Evolutionary conservation across 1,140 invertebrate species (phyloP).

Genomic region (Trigoniulus corallinus): DNA sequence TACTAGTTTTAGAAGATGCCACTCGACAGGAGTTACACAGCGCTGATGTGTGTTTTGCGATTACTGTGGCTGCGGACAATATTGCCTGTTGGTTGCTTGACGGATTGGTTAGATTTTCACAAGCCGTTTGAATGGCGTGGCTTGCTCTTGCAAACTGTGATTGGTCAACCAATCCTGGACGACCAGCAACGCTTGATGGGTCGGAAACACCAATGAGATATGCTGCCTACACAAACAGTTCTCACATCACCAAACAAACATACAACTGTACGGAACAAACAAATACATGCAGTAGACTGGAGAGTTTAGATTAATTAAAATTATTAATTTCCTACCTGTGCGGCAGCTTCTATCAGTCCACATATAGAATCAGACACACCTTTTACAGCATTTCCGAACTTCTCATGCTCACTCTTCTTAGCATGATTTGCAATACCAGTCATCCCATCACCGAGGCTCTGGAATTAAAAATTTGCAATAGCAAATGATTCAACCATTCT

Average conservation of each 20-base stretch:
- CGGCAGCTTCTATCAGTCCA: slow-evolving; percentile 80
- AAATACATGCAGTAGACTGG: not conserved
- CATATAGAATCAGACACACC: slow-evolving; percentile 74
- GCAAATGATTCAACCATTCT: not conserved
- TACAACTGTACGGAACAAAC: no score
- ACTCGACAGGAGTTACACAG: slow-evolving; percentile 86
- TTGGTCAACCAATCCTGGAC: slow-evolving; percentile 80
- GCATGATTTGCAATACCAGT: slow-evolving; percentile 86
- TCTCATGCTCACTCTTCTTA: slow-evolving; percentile 67
- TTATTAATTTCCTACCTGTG: slow-evolving; percentile 28
- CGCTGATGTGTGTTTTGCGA: slow-evolving; percentile 91
- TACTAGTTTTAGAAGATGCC: slow-evolving; percentile 78
- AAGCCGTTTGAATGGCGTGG: slow-evolving; percentile 74
- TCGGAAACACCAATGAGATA: slow-evolving; percentile 89
- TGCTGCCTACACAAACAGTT: slow-evolving; percentile 77
- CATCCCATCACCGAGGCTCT: slow-evolving; percentile 59
- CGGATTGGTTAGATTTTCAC: slow-evolving; percentile 56
- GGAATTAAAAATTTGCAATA: not conserved
- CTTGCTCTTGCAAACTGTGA: slow-evolving; percentile 71
- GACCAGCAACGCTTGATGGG: slow-evolving; percentile 71
- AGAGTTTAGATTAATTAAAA: not conserved
- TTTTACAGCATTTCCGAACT: slow-evolving; percentile 70
- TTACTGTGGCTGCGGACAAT: slow-evolving; percentile 73
- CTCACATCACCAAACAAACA: not conserved
- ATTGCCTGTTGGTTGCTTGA: slow-evolving; percentile 68